A percentile compares a stretch with the other conserved stretches of the same genome.
These are phyloP conservation scores for Bombyx mandarina DNA, from an alignment of 1,140 invertebrate genomes.

Conservation along the genomic window DNA sequence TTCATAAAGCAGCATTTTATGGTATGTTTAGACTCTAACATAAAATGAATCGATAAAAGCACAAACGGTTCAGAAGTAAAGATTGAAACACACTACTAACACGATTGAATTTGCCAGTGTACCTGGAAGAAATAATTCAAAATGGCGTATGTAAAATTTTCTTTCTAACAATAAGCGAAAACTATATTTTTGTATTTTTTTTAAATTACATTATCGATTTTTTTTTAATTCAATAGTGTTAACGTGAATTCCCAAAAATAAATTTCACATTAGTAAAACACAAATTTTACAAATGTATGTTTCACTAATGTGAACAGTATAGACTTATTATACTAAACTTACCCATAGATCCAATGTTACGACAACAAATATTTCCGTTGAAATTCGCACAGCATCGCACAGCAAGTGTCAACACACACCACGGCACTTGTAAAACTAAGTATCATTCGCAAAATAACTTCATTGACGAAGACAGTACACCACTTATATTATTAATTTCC, in stretches of 20 bases:
- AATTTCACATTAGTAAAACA: too few relatives aligned
- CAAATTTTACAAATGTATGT: too few relatives aligned
- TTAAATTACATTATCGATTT: too few relatives aligned
- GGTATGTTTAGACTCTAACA: constrained; percentile 14
- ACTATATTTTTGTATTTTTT: too few relatives aligned
- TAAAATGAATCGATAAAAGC: constrained; percentile 8
- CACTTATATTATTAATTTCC: constrained; percentile 70
- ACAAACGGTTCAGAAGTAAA: too few relatives aligned
- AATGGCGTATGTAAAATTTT: not conserved
- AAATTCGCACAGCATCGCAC: constrained; percentile 44
- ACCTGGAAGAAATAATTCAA: not conserved
- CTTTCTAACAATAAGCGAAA: too few relatives aligned
- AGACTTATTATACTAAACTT: constrained; percentile 11
- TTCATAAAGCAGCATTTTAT: constrained; percentile 20
- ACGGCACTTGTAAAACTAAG: constrained; percentile 61
- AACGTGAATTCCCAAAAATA: too few relatives aligned
- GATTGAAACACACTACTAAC: too few relatives aligned
- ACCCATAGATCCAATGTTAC: constrained; percentile 29
- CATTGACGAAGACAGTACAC: constrained; percentile 65
- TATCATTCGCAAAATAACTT: constrained; percentile 70
- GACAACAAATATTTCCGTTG: constrained; percentile 27
- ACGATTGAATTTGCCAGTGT: not conserved
- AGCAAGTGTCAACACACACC: constrained; percentile 59
- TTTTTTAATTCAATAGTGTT: too few relatives aligned
- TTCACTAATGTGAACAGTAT: too few relatives aligned